Percentiles rank a stretch among this genome's conserved stretches.
Conservation (phyloP, 2,797 vertebrate species). For the Rhyacichthys aspro region DNA sequence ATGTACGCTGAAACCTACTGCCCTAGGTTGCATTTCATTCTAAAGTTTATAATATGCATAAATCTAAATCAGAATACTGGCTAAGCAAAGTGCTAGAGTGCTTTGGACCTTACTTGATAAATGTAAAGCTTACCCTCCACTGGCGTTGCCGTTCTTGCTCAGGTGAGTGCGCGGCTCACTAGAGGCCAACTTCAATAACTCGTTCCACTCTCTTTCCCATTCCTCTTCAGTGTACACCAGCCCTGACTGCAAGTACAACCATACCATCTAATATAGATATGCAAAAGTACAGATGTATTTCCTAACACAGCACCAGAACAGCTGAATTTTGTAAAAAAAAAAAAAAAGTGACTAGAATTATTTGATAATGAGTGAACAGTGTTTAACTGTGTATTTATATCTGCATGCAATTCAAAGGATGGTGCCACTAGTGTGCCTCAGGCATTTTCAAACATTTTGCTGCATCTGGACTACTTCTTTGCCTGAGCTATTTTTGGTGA, state of each 20-base stretch:
- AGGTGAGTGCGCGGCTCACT: conserved; percentile 95
- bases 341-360: no score
- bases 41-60: no score
- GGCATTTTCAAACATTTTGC: conserved; percentile 44
- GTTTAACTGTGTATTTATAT: not conserved
- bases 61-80: no score
- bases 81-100: not conserved
- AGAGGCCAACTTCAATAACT: conserved; percentile 96
- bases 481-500: conserved; percentile 57
- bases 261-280: no score
- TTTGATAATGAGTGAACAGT: no score
- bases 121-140: conserved; percentile 85
- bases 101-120: not conserved
- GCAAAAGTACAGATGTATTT: no score
- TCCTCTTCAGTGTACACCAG: conserved; percentile 98
- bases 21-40: no score
- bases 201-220: conserved; percentile 97
- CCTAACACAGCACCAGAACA: no score
- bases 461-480: conserved; percentile 60
- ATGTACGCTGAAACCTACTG: conserved; percentile 13
- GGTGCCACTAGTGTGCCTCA: conserved; percentile 21
- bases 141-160: conserved; percentile 92
- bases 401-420: conserved; percentile 25
- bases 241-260: conserved; percentile 84
- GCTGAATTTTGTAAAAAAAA: no score